Conservation (phyloP, 2,113 vertebrate genomes). For the Tringa solitaria region DNA sequence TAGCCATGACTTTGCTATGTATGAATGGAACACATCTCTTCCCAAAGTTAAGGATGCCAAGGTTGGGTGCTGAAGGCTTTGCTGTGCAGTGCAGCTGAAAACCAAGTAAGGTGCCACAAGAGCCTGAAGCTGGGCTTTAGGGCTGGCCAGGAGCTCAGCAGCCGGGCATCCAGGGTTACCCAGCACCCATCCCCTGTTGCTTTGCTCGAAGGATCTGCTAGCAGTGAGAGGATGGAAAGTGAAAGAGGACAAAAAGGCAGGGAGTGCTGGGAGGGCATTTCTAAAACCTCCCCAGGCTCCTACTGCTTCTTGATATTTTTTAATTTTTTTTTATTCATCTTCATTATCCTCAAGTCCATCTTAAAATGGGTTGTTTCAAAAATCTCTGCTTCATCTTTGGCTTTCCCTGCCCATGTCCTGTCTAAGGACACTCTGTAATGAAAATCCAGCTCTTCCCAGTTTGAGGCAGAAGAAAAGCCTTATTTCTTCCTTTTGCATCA, state of each 20-base stretch:
- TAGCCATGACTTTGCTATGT: fast-evolving
- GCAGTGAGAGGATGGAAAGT: neutral
- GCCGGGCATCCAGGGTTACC: fast-evolving
- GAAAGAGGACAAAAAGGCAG: neutral
- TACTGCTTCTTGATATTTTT: neutral
- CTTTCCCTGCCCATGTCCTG: neutral
- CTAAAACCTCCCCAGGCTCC: neutral
- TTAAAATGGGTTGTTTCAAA: neutral
- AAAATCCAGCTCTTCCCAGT: neutral
- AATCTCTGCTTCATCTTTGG: neutral
- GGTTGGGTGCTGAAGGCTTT: neutral
- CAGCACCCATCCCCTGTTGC: neutral
- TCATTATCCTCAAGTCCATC: neutral
- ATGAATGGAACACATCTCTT: neutral
- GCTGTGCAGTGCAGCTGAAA: neutral
- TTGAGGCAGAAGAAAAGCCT: neutral
- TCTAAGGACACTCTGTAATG: neutral
- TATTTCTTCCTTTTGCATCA: neutral
- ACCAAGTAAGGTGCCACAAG: neutral
- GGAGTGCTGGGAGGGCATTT: fast-evolving
- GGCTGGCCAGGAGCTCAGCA: neutral
- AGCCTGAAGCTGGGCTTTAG: neutral
- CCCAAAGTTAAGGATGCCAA: neutral
- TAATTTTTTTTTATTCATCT: neutral
- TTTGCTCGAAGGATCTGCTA: neutral